A percentile compares a stretch with the other conserved stretches of the same genome.
Evolutionary conservation across 2,113 vertebrate genomes (phyloP).

Genomic region (Acinonyx jubatus): DNA sequence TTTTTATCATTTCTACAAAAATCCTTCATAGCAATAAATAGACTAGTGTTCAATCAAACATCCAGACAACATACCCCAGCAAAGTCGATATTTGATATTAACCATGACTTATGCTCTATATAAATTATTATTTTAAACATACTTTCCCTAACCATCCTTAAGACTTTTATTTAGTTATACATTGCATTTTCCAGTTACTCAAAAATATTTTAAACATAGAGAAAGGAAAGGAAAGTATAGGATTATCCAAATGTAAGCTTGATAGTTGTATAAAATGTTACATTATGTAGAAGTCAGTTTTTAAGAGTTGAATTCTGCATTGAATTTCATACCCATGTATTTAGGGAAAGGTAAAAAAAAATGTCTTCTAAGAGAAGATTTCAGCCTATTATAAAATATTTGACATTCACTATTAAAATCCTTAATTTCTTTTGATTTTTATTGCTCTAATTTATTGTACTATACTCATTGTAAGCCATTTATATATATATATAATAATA

Average conservation of each 20-base stretch:
- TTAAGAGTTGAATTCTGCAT: neutral
- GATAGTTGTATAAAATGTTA: neutral
- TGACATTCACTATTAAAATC: neutral
- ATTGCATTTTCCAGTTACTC: neutral
- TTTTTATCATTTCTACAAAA: neutral
- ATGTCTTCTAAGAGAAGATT: neutral
- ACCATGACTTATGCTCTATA: neutral
- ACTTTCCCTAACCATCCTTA: neutral
- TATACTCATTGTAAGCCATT: neutral
- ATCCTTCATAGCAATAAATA: neutral
- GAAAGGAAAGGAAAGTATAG: neutral
- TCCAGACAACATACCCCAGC: neutral
- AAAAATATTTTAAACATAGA: neutral
- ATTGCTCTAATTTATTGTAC: neutral
- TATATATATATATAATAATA: neutral
- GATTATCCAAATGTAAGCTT: too few species aligned
- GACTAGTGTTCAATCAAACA: neutral
- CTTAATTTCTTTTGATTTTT: neutral
- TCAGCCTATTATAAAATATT: neutral
- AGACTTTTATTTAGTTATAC: neutral
- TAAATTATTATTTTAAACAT: neutral
- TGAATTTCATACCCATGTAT: neutral
- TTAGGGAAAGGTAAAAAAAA: neutral
- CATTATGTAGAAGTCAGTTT: neutral
- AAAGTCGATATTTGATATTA: neutral